phyloP scores from a whole-genome alignment of 2,888 invertebrate genomes.

The Scaptomyza tumidula region DNA sequence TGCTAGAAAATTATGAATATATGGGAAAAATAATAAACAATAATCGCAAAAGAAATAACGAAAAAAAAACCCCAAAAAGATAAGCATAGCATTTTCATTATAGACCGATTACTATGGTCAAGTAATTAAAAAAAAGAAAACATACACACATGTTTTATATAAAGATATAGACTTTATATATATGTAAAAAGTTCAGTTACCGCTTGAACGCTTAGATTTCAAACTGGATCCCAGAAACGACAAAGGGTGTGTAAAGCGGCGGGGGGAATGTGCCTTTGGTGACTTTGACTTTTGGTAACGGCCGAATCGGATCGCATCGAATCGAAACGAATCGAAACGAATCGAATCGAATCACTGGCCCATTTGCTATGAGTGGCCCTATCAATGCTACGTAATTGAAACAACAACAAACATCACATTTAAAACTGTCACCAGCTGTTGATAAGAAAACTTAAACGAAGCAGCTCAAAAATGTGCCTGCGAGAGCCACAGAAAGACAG shows the following conservation, averaged over 20 bases:
- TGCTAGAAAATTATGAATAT: not conserved
- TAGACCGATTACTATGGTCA: conserved; percentile 44
- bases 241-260: not conserved
- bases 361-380: conserved; percentile 40
- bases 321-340: not conserved
- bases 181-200: conserved; percentile 45
- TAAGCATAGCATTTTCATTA: conserved; percentile 41
- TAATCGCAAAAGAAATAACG: conserved; percentile 1
- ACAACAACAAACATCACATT: conserved; percentile 17
- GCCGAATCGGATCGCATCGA: conserved; percentile 1
- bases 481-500: not conserved
- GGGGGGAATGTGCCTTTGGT: conserved; percentile 2
- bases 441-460: conserved; percentile 46
- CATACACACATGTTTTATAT: not conserved
- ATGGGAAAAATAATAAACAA: conserved; percentile 12
- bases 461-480: conserved; percentile 15
- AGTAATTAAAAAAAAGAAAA: conserved; percentile 14
- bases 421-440: conserved; percentile 43
- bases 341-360: conserved; percentile 14
- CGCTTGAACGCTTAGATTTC: conserved; percentile 13
- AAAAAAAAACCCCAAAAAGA: conserved; percentile 17
- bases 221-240: conserved; percentile 12
- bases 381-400: conserved; percentile 59
- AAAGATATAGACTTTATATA: not conserved
- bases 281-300: conserved; percentile 64